Evolutionary conservation across 2,888 invertebrate genomes (phyloP).

Genomic region (Nymphalis urticae): DNA sequence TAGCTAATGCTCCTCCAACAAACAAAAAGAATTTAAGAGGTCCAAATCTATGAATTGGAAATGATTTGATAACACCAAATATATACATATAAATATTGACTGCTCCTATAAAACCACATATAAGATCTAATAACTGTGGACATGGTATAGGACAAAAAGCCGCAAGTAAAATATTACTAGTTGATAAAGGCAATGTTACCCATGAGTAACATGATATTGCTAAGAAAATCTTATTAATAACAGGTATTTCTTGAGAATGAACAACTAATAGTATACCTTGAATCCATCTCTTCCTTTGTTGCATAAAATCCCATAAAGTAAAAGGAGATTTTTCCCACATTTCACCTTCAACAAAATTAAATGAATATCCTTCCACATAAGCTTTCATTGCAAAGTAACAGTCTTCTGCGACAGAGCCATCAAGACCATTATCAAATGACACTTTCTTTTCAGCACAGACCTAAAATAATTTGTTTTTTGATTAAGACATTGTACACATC

Average conservation of each 20-base stretch:
- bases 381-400: constrained; percentile 99
- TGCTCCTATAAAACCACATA: constrained; percentile 95
- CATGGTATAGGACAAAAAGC: constrained; percentile 93
- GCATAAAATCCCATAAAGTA: constrained; percentile 95
- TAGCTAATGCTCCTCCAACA: constrained; percentile 91
- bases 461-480: constrained; percentile 72
- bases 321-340: constrained; percentile 99
- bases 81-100: constrained; percentile 99
- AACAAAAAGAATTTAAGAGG: constrained; percentile 88
- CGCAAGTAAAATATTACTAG: constrained; percentile 93
- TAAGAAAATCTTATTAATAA: constrained; percentile 89
- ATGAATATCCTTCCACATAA: constrained; percentile 92
- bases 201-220: constrained; percentile 96
- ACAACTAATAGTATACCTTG: constrained; percentile 95
- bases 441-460: constrained; percentile 94
- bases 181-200: constrained; percentile 96
- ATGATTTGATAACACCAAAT: constrained; percentile 98
- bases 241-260: constrained; percentile 91
- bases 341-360: constrained; percentile 98
- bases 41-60: constrained; percentile 93
- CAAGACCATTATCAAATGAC: constrained; percentile 97
- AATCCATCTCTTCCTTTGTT: constrained; percentile 97
- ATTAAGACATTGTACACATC: neutral
- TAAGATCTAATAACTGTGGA: constrained; percentile 90
- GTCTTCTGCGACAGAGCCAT: constrained; percentile 99